Percentiles rank a stretch among this genome's conserved stretches.
phyloP scores from a whole-genome alignment of 2,113 vertebrate genomes.

The Malurus cyaneus region DNA sequence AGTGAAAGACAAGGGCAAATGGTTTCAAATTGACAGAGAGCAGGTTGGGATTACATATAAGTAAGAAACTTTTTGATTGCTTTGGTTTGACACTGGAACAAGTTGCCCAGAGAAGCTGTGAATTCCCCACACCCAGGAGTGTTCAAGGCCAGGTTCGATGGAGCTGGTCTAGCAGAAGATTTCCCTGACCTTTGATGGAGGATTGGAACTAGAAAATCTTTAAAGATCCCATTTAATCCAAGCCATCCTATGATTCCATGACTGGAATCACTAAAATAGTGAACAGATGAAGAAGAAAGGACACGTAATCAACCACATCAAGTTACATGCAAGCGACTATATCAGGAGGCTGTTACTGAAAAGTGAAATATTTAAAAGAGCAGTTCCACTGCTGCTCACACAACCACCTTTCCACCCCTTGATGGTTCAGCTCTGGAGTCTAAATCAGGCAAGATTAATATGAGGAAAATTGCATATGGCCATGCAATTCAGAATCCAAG shows the following conservation, averaged over 20 bases:
- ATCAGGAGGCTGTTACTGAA: not conserved
- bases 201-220: not conserved
- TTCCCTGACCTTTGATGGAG: not conserved
- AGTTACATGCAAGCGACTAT: not conserved
- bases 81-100: not conserved
- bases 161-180: not conserved
- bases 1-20: not conserved
- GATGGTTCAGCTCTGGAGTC: not conserved
- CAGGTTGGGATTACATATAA: not conserved
- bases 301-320: not conserved
- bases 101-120: not conserved
- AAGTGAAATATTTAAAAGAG: not conserved
- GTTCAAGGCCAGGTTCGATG: not conserved
- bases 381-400: not conserved
- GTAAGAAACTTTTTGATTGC: accelerated
- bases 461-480: not conserved
- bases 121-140: not conserved
- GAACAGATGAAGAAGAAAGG: not conserved
- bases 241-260: not conserved
- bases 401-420: not conserved
- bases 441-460: not conserved
- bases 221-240: not conserved
- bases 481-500: not conserved
- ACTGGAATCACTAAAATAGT: not conserved
- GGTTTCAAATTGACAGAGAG: not conserved